Evolutionary conservation across 1,140 invertebrate genomes (phyloP).

Genomic region (Aphidius gifuensis): DNA sequence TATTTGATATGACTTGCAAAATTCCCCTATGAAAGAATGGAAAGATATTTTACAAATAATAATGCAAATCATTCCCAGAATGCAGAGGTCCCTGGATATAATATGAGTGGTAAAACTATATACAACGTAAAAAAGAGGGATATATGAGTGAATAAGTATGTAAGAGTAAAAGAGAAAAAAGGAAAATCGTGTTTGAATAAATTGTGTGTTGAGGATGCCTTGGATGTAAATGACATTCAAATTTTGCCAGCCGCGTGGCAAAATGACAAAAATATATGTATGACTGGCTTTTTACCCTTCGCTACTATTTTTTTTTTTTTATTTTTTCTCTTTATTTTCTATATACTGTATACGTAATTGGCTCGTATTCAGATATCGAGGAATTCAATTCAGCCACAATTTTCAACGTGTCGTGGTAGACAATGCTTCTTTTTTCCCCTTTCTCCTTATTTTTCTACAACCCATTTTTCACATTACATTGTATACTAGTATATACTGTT

Average conservation of each 20-base stretch:
- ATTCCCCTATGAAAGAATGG: slow-evolving; percentile 24
- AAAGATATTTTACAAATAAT: slow-evolving; percentile 32
- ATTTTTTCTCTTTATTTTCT: background rate
- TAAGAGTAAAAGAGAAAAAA: slow-evolving; percentile 1
- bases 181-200: slow-evolving; percentile 36
- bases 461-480: slow-evolving; percentile 16
- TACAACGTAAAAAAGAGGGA: too few relatives aligned
- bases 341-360: slow-evolving; percentile 45
- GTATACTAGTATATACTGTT: slow-evolving; percentile 15
- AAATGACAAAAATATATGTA: slow-evolving; percentile 49
- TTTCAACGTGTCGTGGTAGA: slow-evolving; percentile 17
- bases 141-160: background rate
- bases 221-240: slow-evolving; percentile 46
- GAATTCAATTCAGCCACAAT: slow-evolving; percentile 43
- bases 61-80: slow-evolving; percentile 45
- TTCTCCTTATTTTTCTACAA: background rate
- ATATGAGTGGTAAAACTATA: background rate
- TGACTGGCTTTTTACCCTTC: slow-evolving; percentile 7
- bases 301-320: too few relatives aligned
- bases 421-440: background rate
- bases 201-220: slow-evolving; percentile 39
- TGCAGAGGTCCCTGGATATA: background rate
- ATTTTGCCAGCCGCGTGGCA: slow-evolving; percentile 35
- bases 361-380: slow-evolving; percentile 46
- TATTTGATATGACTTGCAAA: slow-evolving; percentile 32